Conservation (phyloP, 2,797 vertebrate genomes). For the Sus cebifrons region DNA sequence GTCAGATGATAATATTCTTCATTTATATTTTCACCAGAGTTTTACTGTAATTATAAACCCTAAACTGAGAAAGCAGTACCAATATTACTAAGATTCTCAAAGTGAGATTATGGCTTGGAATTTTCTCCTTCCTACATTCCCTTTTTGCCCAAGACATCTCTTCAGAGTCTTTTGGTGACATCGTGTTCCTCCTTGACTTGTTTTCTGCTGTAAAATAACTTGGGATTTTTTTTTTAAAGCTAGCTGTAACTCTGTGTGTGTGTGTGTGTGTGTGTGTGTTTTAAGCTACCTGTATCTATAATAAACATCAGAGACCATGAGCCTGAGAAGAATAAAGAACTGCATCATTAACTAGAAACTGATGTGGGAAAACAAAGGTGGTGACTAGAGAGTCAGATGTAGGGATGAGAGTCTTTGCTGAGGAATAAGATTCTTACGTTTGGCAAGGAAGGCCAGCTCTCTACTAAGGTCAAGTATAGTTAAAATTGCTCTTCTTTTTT, state of each 20-base stretch:
- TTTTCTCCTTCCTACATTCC: slow-evolving; percentile 25
- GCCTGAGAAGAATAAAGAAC: slow-evolving; percentile 24
- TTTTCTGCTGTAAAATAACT: slow-evolving; percentile 20
- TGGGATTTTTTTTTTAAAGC: background rate
- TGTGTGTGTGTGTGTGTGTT: background rate
- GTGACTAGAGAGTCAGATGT: background rate
- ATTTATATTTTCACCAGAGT: background rate
- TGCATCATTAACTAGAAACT: slow-evolving; percentile 32
- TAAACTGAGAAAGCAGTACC: background rate
- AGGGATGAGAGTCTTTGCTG: background rate
- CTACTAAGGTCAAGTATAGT: background rate
- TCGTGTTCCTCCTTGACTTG: background rate
- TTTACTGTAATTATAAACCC: background rate
- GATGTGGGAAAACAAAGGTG: background rate
- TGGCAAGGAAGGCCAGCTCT: background rate
- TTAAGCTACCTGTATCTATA: slow-evolving; percentile 37
- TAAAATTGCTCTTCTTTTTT: slow-evolving; percentile 7
- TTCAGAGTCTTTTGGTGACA: slow-evolving; percentile 53
- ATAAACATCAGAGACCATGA: background rate
- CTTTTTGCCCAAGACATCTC: slow-evolving; percentile 35
- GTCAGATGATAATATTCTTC: background rate
- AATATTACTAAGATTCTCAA: background rate
- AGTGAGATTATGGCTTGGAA: background rate
- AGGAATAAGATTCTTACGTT: background rate
- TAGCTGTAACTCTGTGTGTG: slow-evolving; percentile 36